A percentile compares a stretch with the other conserved stretches of the same genome.
Evolutionary conservation across 2,113 vertebrate genomes (phyloP).

Genomic region (Eleginops maclovinus): DNA sequence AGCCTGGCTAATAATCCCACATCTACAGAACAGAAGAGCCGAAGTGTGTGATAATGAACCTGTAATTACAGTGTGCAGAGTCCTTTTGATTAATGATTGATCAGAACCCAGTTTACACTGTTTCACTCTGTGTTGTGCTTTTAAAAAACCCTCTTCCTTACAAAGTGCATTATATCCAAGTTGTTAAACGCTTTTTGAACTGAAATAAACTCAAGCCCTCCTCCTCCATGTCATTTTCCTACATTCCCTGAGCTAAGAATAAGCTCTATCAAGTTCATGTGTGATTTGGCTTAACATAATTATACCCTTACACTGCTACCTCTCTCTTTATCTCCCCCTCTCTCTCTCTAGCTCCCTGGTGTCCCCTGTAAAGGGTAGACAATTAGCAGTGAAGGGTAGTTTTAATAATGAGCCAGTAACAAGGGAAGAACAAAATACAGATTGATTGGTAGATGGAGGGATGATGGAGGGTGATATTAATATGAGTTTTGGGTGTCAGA

Average conservation of each 20-base stretch:
- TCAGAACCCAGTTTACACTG: not conserved
- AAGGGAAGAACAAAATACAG: constrained; percentile 54
- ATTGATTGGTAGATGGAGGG: constrained; percentile 20
- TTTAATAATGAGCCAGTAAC: constrained; percentile 80
- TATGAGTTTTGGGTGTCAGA: not conserved
- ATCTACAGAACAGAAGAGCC: not conserved
- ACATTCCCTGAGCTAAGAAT: constrained; percentile 67
- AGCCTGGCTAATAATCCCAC: not conserved
- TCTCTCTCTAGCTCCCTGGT: constrained; percentile 47
- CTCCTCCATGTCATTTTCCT: constrained; percentile 18
- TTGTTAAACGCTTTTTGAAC: constrained; percentile 36
- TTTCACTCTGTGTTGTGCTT: not conserved
- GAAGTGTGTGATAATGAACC: too few relatives aligned
- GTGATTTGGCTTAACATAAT: constrained; percentile 80
- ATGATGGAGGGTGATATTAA: not conserved
- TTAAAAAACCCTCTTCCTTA: constrained; percentile 3
- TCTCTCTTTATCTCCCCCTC: constrained; percentile 34
- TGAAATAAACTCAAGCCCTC: constrained; percentile 36
- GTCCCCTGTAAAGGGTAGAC: constrained; percentile 80
- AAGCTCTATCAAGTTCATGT: constrained; percentile 76
- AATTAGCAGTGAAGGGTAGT: constrained; percentile 78
- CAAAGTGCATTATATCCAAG: not conserved
- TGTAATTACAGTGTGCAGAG: too few relatives aligned
- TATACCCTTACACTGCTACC: constrained; percentile 52
- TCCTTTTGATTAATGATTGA: not conserved